Percentiles rank a stretch among this genome's conserved stretches.
Conservation (phyloP, 1,140 invertebrate species). For the Leptinotarsa defecta region DNA sequence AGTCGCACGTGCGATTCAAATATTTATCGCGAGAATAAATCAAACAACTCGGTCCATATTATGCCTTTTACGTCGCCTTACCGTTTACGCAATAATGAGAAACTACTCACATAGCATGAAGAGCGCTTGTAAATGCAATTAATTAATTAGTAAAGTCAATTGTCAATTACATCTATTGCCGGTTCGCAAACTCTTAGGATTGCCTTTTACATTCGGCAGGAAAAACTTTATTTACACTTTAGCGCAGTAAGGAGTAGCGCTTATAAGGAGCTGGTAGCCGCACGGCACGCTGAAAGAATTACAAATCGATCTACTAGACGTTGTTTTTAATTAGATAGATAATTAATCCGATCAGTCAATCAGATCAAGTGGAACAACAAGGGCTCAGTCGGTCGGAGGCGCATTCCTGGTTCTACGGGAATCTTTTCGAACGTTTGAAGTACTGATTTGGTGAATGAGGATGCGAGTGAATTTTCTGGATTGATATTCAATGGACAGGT, state of each 20-base stretch:
- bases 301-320: slow-evolving; percentile 26
- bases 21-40: slow-evolving; percentile 29
- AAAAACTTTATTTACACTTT: slow-evolving; percentile 48
- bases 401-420: slow-evolving; percentile 16
- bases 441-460: slow-evolving; percentile 16
- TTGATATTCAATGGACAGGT: slow-evolving; percentile 4
- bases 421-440: slow-evolving; percentile 25
- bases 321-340: slow-evolving; percentile 31
- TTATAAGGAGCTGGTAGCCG: slow-evolving; percentile 32
- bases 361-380: slow-evolving; percentile 33
- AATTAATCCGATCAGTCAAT: slow-evolving; percentile 42
- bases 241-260: slow-evolving; percentile 29
- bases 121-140: slow-evolving; percentile 41
- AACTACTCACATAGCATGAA: slow-evolving; percentile 27
- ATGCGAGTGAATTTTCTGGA: background rate
- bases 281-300: slow-evolving; percentile 27
- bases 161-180: slow-evolving; percentile 44
- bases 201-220: slow-evolving; percentile 38
- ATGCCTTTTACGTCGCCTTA: slow-evolving; percentile 17
- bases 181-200: slow-evolving; percentile 25
- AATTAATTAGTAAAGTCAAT: slow-evolving; percentile 47
- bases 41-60: slow-evolving; percentile 23
- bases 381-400: background rate
- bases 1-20: slow-evolving; percentile 27
- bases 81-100: slow-evolving; percentile 31